Evolutionary conservation across 2,888 invertebrate species (phyloP).

Genomic region (Aradus depressus): DNA sequence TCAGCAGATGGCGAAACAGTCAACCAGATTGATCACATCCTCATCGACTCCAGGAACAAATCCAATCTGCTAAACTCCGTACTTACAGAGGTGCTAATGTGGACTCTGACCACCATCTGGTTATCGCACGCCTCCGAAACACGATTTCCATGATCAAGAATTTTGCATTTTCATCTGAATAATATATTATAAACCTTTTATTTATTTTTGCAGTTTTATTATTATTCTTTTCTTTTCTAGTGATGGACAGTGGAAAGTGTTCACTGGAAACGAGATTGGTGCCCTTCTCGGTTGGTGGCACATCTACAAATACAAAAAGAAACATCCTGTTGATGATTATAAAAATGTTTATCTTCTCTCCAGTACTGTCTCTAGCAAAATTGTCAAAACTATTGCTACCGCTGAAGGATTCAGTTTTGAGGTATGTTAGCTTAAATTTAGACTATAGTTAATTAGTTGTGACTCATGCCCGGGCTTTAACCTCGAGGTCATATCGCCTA

Average conservation of each 20-base stretch:
- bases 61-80: too few species aligned
- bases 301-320: constrained; percentile 42
- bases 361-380: constrained; percentile 94
- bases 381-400: constrained; percentile 68
- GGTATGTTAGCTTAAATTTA: constrained; percentile 35
- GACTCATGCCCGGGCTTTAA: neutral
- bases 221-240: constrained; percentile 4
- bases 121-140: too few species aligned
- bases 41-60: too few species aligned
- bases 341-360: constrained; percentile 70
- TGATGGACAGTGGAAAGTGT: constrained; percentile 67
- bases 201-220: neutral
- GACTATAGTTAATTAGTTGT: neutral
- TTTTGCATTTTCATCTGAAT: too few species aligned
- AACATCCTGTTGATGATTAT: constrained; percentile 40
- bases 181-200: too few species aligned
- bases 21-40: too few species aligned
- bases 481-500: too few species aligned
- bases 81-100: too few species aligned
- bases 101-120: too few species aligned
- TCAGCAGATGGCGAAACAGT: too few species aligned
- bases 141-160: too few species aligned
- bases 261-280: constrained; percentile 92
- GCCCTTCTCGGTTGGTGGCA: constrained; percentile 89
- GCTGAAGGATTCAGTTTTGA: constrained; percentile 62